Conservation (phyloP, 2,797 vertebrate genomes). For the Hirundo rustica region DNA sequence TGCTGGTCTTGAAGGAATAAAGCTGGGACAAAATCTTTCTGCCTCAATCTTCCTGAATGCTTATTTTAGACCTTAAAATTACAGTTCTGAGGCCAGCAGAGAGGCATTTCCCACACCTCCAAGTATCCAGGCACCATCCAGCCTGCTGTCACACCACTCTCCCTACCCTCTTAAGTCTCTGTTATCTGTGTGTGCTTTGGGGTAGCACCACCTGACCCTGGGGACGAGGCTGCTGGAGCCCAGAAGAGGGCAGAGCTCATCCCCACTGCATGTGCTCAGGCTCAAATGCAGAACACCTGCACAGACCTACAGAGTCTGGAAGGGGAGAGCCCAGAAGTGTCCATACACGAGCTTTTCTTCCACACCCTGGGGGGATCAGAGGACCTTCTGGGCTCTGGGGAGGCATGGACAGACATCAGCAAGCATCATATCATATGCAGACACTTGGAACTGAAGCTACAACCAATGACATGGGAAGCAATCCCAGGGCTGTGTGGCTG, state of each 20-base stretch:
- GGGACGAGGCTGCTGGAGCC: neutral
- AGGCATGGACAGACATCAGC: neutral
- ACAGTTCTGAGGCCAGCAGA: neutral
- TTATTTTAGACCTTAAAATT: neutral
- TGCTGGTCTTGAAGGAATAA: neutral
- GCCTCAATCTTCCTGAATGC: neutral
- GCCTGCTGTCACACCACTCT: neutral
- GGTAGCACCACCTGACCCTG: neutral
- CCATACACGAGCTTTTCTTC: neutral
- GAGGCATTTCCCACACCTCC: neutral
- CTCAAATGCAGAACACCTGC: neutral
- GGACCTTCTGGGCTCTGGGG: neutral
- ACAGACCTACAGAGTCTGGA: neutral
- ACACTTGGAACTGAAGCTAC: neutral
- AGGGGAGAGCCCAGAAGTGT: neutral
- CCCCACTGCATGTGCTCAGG: neutral
- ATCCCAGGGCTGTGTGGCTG: neutral
- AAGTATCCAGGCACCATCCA: neutral
- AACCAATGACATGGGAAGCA: neutral
- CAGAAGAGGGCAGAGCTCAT: neutral
- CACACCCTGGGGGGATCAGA: neutral
- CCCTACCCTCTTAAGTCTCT: neutral
- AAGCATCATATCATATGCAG: neutral
- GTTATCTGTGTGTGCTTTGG: neutral
- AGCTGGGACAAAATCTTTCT: neutral